Conservation (phyloP, 2,797 vertebrate species). For the Tamandua tetradactyla region DNA sequence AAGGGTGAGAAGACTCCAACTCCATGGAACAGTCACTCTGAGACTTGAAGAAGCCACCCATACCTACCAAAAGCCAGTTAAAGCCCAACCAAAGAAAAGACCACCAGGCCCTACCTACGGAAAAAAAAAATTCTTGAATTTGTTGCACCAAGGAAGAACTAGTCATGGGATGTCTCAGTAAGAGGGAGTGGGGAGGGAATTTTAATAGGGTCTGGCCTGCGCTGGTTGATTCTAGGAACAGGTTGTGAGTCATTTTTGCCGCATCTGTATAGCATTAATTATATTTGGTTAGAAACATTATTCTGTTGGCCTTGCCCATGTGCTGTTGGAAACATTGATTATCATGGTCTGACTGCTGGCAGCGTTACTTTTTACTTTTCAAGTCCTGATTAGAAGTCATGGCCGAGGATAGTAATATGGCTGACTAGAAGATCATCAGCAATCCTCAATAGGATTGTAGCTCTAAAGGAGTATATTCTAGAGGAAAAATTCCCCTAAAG, state of each 20-base stretch:
- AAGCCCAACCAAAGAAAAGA: slow-evolving; percentile 28
- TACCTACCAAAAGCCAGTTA: not conserved
- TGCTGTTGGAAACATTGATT: slow-evolving; percentile 24
- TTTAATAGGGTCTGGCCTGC: not conserved
- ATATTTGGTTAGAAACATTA: not conserved
- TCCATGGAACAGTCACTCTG: not conserved
- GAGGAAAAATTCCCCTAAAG: not conserved
- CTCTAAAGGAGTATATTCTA: not conserved
- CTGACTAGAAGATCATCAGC: not conserved
- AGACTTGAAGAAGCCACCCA: not conserved
- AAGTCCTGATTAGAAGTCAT: not conserved
- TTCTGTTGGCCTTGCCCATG: not conserved
- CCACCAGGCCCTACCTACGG: not conserved
- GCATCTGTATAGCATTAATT: not conserved
- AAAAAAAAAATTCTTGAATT: not conserved
- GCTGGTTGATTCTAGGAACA: not conserved
- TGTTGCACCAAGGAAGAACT: not conserved
- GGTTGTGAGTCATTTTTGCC: not conserved
- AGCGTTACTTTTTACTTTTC: not conserved
- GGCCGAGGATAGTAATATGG: not conserved
- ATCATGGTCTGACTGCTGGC: not conserved
- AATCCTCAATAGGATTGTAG: not conserved
- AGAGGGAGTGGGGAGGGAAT: not conserved
- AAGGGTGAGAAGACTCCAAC: not conserved
- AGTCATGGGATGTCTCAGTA: not conserved